Percentiles rank a stretch among this genome's conserved stretches.
These are phyloP conservation scores for Noturus placidus DNA, from an alignment of 2,113 vertebrate genomes.

Conservation along the genomic window DNA sequence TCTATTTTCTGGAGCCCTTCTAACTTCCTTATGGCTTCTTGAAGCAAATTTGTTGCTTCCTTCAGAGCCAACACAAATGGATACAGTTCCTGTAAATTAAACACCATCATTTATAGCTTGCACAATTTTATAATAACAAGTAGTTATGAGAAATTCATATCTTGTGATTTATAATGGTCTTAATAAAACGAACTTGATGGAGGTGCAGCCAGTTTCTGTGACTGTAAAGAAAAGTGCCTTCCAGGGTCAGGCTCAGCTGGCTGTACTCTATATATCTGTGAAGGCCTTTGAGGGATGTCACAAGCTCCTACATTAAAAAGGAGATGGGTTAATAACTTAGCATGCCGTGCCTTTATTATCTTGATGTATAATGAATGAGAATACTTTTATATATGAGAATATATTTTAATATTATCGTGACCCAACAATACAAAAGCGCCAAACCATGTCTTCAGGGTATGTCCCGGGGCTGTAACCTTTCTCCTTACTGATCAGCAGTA, in stretches of 20 bases:
- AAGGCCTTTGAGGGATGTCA: conserved; percentile 80
- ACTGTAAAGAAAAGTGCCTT: conserved; percentile 79
- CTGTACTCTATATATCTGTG: conserved; percentile 76
- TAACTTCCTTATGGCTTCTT: conserved; percentile 75
- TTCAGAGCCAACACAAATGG: conserved; percentile 77
- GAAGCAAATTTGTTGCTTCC: conserved; percentile 74
- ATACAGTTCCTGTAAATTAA: conserved; percentile 79
- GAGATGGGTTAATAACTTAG: not conserved
- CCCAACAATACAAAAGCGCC: conserved; percentile 40
- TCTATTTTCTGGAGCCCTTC: conserved; percentile 60
- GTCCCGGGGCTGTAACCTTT: conserved; percentile 66
- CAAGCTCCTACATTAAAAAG: conserved; percentile 72
- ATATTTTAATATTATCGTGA: not conserved
- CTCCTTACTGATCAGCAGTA: conserved; percentile 83
- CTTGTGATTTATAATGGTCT: not conserved
- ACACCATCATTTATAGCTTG: not conserved
- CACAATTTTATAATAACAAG: not conserved
- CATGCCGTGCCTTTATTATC: not conserved
- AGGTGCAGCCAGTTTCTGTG: conserved; percentile 86
- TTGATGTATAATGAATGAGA: not conserved
- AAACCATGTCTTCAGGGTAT: conserved; percentile 77
- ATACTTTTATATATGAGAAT: not conserved
- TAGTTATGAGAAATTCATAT: not conserved
- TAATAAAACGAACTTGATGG: conserved; percentile 77
- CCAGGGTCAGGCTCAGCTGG: conserved; percentile 79